Conservation (phyloP, 2,888 invertebrate species). For the Habrosyne pyritoides region DNA sequence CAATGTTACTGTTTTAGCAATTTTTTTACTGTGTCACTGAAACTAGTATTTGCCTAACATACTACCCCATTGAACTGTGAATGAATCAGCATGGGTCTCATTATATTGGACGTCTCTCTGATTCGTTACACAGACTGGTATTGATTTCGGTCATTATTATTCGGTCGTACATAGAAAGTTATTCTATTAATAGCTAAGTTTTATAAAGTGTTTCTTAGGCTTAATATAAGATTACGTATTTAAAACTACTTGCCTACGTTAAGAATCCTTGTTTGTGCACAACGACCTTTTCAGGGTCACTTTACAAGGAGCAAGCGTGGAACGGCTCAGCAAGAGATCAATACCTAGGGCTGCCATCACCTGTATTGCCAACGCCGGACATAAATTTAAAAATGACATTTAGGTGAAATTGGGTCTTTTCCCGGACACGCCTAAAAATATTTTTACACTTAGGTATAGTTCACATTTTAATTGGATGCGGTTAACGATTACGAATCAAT, state of each 20-base stretch:
- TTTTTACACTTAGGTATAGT: too few species aligned
- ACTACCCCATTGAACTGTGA: slow-evolving; percentile 4
- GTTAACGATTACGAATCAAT: too few species aligned
- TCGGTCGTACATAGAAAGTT: slow-evolving; percentile 3
- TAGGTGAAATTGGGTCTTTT: too few species aligned
- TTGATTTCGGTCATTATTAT: slow-evolving; percentile 4
- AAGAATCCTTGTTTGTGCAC: not conserved
- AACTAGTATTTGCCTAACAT: not conserved
- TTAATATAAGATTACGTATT: not conserved
- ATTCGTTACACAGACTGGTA: not conserved
- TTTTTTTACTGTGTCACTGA: not conserved
- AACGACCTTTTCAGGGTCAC: not conserved
- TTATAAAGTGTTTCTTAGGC: not conserved
- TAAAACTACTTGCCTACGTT: not conserved
- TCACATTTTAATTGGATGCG: too few species aligned
- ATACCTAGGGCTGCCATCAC: too few species aligned
- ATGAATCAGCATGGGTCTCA: slow-evolving; percentile 5
- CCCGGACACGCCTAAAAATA: too few species aligned
- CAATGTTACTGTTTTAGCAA: not conserved
- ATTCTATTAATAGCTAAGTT: slow-evolving; percentile 1
- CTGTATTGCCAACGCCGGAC: too few species aligned
- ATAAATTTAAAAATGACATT: too few species aligned
- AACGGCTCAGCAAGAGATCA: not conserved
- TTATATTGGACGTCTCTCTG: not conserved
- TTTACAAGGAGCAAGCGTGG: slow-evolving; percentile 3